These are phyloP conservation scores for Synergus umbraculus DNA, from an alignment of 2,888 invertebrate genomes.

Conservation along the genomic window DNA sequence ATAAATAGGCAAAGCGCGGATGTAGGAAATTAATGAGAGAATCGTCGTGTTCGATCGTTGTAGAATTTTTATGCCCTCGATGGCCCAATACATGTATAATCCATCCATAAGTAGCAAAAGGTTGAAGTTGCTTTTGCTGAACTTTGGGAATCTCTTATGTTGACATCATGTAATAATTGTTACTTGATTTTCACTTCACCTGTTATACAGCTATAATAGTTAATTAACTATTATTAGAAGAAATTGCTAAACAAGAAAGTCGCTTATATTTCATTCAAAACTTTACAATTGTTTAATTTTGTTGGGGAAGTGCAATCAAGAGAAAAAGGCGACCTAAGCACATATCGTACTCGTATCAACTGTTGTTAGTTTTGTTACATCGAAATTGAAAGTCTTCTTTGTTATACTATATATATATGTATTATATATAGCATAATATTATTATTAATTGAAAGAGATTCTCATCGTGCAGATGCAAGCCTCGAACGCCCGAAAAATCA, in stretches of 20 bases:
- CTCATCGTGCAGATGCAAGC: slow-evolving; percentile 5
- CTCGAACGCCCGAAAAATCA: slow-evolving; percentile 23
- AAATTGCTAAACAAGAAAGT: too few relatives aligned
- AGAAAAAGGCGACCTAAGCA: background rate
- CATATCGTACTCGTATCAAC: background rate
- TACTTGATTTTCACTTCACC: background rate
- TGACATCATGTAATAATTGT: background rate
- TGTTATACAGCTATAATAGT: slow-evolving; percentile 6
- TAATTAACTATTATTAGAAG: background rate
- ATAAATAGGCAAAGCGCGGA: background rate
- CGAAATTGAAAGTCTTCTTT: background rate
- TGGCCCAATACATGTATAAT: slow-evolving; percentile 75
- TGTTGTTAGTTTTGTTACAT: background rate
- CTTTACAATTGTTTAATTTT: background rate
- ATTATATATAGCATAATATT: background rate
- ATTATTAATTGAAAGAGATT: slow-evolving; percentile 19
- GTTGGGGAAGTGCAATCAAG: slow-evolving; percentile 6
- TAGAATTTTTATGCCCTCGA: slow-evolving; percentile 72
- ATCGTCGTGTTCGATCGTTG: slow-evolving; percentile 60
- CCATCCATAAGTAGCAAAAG: slow-evolving; percentile 74
- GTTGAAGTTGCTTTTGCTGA: slow-evolving; percentile 61
- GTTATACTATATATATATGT: background rate
- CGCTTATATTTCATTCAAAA: too few relatives aligned
- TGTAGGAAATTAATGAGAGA: slow-evolving; percentile 16
- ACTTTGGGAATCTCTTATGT: slow-evolving; percentile 58